These are phyloP conservation scores for Hemicordylus capensis DNA, from an alignment of 2,113 vertebrate species.

Conservation along the genomic window DNA sequence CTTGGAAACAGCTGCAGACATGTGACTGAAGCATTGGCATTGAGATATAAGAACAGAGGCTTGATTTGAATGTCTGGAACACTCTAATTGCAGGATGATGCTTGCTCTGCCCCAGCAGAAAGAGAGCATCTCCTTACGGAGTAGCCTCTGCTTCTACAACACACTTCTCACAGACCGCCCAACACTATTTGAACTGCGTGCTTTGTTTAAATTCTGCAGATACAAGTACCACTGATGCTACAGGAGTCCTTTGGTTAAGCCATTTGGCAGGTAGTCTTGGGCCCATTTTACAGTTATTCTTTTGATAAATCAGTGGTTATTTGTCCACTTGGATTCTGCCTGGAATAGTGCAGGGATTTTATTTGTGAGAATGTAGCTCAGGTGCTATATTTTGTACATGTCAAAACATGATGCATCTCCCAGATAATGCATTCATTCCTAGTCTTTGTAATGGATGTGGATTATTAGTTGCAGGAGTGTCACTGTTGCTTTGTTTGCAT, in stretches of 20 bases:
- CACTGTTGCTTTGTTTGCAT: background rate
- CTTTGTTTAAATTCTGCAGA: background rate
- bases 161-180: background rate
- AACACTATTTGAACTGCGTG: background rate
- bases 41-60: background rate
- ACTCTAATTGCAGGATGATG: conserved; percentile 4
- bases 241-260: background rate
- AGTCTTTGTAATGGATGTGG: background rate
- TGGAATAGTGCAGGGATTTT: background rate
- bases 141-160: background rate
- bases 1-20: conserved; percentile 45
- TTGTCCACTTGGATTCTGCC: background rate
- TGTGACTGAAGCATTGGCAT: conserved; percentile 22
- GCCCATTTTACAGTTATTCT: background rate
- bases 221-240: background rate
- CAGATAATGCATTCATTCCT: background rate
- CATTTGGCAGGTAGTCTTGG: background rate
- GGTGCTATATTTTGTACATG: background rate
- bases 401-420: background rate
- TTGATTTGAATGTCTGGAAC: conserved; percentile 18
- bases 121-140: background rate
- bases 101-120: conserved; percentile 4
- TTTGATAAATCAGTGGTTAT: background rate
- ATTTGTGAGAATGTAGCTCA: background rate
- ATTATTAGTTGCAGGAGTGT: background rate